Evolutionary conservation across 1,140 invertebrate genomes (phyloP), one percentile per base, ranked within the genome.

Genomic region (Coelopa frigida): DNA sequence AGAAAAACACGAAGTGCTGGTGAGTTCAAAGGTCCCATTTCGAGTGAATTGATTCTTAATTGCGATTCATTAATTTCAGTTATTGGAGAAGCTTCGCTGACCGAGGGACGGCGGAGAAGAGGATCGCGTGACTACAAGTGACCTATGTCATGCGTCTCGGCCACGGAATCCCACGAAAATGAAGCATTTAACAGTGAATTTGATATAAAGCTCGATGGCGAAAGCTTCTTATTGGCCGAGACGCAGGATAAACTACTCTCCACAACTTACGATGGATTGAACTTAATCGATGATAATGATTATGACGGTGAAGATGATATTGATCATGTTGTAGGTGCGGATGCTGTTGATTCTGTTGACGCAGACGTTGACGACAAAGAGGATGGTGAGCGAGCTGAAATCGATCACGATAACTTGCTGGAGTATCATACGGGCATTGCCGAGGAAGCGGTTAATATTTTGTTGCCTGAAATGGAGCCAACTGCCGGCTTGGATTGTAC

Each of bases 1-100:
- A 70, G 80, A 41, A 82, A 82, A 72, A 82, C 79, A 11, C 71
- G 80, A 49, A 81, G 80, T 73, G 77, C 79, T 53, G 78, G 79
- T 82, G 53, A 71, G 51, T 48, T 26, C 29, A 29, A 29, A 8
- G 10, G 17, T 31, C 7, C 14, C 2, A 8, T 22, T 41, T 3
- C 24, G 7, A 1, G 21, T 22, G 10, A 10, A 27, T 42, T 33
- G 18, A 15, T 33, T 33, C 11, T 20, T 44, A 33, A 23, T 14
- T 14, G 31, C 14, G 17, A 32, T 3, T 33, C 24, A 1, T 20
- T 18, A 4, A 1, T 54, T 54, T 5, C 26, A 65, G 61, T 61
- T 23, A 59, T 64, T 32, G 64, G 63, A 12, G 64, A 67, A 50
- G 55, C 61, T 35, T 54, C 56, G 49, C 23, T 66, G 49, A 66